Evolutionary conservation across 2,888 invertebrate species (phyloP).

Genomic region (Brachylomia viminalis): DNA sequence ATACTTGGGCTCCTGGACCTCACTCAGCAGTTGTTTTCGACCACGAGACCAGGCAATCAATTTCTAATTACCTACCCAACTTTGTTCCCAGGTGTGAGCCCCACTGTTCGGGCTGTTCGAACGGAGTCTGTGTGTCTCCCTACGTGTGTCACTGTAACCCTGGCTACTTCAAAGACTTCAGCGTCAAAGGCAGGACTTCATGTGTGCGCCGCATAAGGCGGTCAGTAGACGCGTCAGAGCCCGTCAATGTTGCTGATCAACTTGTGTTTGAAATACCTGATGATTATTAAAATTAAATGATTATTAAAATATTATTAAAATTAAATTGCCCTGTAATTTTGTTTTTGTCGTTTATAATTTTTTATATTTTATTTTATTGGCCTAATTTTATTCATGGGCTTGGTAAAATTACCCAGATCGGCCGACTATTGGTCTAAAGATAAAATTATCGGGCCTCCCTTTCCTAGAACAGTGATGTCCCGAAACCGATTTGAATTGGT

Average conservation of each 20-base stretch:
- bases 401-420: conserved; percentile 62
- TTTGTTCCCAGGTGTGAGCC: conserved; percentile 88
- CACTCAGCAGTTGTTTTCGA: not conserved
- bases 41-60: not conserved
- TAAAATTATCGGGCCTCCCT: conserved; percentile 38
- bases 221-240: conserved; percentile 62
- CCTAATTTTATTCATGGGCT: conserved; percentile 70
- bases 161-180: conserved; percentile 92
- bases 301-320: conserved; percentile 16
- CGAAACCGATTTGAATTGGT: conserved; percentile 5
- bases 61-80: not conserved
- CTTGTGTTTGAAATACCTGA: conserved; percentile 73
- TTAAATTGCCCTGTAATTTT: not conserved
- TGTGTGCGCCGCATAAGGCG: conserved; percentile 90
- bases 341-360: not conserved
- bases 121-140: conserved; percentile 93
- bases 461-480: conserved; percentile 44
- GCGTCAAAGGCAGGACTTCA: conserved; percentile 91
- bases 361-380: too few relatives aligned
- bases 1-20: not conserved
- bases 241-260: conserved; percentile 64
- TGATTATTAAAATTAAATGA: conserved; percentile 46
- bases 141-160: conserved; percentile 94
- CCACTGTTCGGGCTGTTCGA: conserved; percentile 93
- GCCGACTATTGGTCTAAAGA: conserved; percentile 14